Base-by-base conservation (phyloP, 1,140 invertebrate genomes). In the Drosophila chauvacae region DNA sequence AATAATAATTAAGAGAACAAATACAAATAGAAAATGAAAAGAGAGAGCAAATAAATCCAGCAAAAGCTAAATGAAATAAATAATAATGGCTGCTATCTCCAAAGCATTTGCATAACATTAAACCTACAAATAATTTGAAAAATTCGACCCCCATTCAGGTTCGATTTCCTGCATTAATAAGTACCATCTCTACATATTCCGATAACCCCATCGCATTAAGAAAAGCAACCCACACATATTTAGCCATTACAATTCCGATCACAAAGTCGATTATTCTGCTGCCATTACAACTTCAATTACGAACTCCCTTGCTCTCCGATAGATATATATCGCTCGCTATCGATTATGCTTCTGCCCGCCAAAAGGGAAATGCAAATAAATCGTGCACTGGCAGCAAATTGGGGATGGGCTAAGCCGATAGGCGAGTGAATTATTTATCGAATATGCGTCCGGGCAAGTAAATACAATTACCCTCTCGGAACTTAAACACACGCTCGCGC, bases 341-440 rank as follows among this genome's bases (percentile, higher is more conserved):
- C 63, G 66, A 51, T 50, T 59, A 59, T 60, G 37, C 37, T 23
- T 11, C 16, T 35, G 33, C 33, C 11, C 33, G 33, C 33, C 30
- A 11, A 18, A 18, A 23, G 39, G 20, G 37, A 45, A 60, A 65
- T 60, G 69, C 69, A 71, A 72, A 59, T 57, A 48, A 70, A 71
- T 69, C 50, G 68, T 42, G 33, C 33, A 63, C 4, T 11, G 37
- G 45, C 44, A 7, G 44, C 45, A 26, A 42, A 41, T 50, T 59
- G 48, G 45, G 44, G 18, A 68, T 50, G 61, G 30, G 51, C 39
- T 60, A 41, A 73, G 69, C 68, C 66, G 70, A 72, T 73, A 60
- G 70, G 70, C 44, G 23, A 47, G 68, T 73, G 70, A 73, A 73
- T 73, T 73, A 73, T 73, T 60, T 73, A 72, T 73, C 70, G 45